These are phyloP conservation scores for Oryzias curvinotus DNA, from an alignment of 2,113 vertebrate genomes.

Conservation along the genomic window DNA sequence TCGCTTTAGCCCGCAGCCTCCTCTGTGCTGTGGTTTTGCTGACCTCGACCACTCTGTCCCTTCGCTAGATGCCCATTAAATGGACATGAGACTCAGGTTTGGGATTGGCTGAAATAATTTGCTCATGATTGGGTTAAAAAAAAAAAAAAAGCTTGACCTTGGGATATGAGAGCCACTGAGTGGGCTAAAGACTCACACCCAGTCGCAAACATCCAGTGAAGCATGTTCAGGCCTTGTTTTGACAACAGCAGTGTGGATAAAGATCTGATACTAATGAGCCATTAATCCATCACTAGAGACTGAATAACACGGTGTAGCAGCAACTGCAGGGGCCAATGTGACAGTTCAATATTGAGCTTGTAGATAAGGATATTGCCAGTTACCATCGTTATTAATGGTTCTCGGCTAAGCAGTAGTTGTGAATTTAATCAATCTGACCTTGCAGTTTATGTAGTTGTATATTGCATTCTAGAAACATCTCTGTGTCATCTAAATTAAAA, in stretches of 20 bases:
- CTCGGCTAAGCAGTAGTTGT: constrained; percentile 39
- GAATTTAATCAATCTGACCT: constrained; percentile 42
- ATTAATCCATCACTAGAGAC: constrained; percentile 21
- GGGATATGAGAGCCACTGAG: constrained; percentile 27
- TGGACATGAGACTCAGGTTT: constrained; percentile 36
- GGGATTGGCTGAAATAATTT: constrained; percentile 60
- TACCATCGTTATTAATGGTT: constrained; percentile 44
- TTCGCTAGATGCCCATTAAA: constrained; percentile 65
- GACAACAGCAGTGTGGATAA: constrained; percentile 36
- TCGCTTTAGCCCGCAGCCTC: constrained; percentile 37
- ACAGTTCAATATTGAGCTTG: constrained; percentile 32
- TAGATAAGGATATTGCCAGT: constrained; percentile 52
- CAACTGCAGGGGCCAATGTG: constrained; percentile 29
- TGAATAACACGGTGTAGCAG: constrained; percentile 29
- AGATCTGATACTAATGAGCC: constrained; percentile 30
- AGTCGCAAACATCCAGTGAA: constrained; percentile 21
- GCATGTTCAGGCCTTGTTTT: constrained; percentile 41
- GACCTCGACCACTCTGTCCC: constrained; percentile 69
- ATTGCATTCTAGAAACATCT: constrained; percentile 25
- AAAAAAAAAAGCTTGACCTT: constrained; percentile 57
- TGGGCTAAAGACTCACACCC: constrained; percentile 23
- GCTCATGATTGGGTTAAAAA: constrained; percentile 28
- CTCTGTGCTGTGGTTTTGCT: constrained; percentile 46
- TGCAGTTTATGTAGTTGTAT: constrained; percentile 8
- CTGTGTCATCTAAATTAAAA: constrained; percentile 25